A percentile compares a stretch with the other conserved stretches of the same genome.
Evolutionary conservation across 2,113 vertebrate species (phyloP).

Genomic region (Microcebus griseorufus): DNA sequence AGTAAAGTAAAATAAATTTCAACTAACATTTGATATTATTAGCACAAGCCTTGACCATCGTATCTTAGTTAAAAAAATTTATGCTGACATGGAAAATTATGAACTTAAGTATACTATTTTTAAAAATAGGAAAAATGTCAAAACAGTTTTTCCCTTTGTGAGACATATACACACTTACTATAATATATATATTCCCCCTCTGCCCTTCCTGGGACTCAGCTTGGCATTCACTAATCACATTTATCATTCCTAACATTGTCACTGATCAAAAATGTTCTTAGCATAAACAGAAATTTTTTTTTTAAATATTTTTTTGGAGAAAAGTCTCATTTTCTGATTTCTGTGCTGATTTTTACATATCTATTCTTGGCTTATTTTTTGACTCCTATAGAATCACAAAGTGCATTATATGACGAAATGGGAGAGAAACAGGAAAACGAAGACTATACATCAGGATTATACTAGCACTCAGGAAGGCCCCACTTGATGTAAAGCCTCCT

Average conservation of each 20-base stretch:
- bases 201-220: neutral
- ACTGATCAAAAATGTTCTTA: conserved; percentile 53
- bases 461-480: conserved; percentile 46
- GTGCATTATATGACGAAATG: conserved; percentile 66
- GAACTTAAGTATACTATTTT: conserved; percentile 70
- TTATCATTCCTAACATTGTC: conserved; percentile 45
- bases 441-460: conserved; percentile 51
- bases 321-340: conserved; percentile 50
- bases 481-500: conserved; percentile 6
- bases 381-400: conserved; percentile 56
- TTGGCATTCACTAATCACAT: conserved; percentile 54
- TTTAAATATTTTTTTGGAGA: neutral
- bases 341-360: neutral
- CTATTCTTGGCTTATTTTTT: conserved; percentile 57
- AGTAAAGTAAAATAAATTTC: conserved; percentile 64
- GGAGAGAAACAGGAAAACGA: conserved; percentile 57
- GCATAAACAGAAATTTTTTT: neutral
- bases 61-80: conserved; percentile 52
- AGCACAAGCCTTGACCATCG: conserved; percentile 58
- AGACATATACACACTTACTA: neutral
- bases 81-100: conserved; percentile 17
- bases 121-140: conserved; percentile 63
- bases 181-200: neutral
- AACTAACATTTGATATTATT: conserved; percentile 44
- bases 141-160: conserved; percentile 21